Base-by-base conservation (phyloP, 2,113 vertebrate species). In the Brienomyrus longianalis region DNA sequence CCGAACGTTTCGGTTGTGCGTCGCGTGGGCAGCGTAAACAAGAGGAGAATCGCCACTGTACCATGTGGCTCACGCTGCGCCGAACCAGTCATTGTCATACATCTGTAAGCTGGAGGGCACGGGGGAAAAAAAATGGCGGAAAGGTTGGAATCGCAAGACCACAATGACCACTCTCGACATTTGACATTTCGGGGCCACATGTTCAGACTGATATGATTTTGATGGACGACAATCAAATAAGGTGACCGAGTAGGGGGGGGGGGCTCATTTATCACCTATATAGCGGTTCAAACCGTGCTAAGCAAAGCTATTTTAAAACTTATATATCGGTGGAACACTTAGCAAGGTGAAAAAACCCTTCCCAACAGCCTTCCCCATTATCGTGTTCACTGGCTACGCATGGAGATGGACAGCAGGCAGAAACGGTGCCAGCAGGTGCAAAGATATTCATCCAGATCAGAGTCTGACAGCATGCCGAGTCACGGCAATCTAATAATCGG, bases 301-400 rank as follows among this genome's bases (percentile, higher is more conserved):
- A 13, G 31, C 35, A 35, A 80, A 70, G 62, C 62, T 31, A 39
- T 80, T 80, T 80, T 80, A 39, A 80, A 80, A 43, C 15, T 43
- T 15, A 85, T 62, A 85, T 35, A 48, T 51, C 39, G 48, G 80
- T 47, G 54, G 52, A 85, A 89, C 39, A 89, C 89, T 89, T 89
- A 62, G 50, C 19, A 19, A 84, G 80, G 83, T 85, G 31, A 85
- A 77, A 52, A 85, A 84, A 6, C 50, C 48, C 51, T 39, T 85
- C n/a, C 50, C n/a, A 85, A 19, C 21, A 48, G 51, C 21, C 51
- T 47, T 48, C 21, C 8, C 23, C 13, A 62, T 89, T 52, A 83
- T 13, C 51, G 19, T 89, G 15, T 83, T 52, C 52, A 21, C 51
- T 11, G 66, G 77, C 35, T n/a, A 83, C 77, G 47, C 35, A 48